A percentile compares a stretch with the other conserved stretches of the same genome.
Conservation (phyloP, 1,140 invertebrate genomes). For the Tetramorium simillimum region DNA sequence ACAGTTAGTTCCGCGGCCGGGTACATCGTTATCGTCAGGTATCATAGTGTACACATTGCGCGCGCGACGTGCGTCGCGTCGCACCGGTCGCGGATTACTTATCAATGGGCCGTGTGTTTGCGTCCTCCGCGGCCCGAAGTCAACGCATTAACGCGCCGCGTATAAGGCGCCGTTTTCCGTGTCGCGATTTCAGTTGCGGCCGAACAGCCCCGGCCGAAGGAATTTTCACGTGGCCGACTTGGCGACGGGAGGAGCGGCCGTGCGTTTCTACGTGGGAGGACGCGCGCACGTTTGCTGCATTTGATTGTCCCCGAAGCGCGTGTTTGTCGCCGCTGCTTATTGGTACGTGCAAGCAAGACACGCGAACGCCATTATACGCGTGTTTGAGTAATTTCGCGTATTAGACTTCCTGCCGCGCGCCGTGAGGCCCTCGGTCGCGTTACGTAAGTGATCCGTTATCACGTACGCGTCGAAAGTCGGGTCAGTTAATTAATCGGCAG, state of each 20-base stretch:
- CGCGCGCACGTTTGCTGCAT: not conserved
- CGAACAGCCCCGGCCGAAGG: constrained; percentile 21
- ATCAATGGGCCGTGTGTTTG: constrained; percentile 46
- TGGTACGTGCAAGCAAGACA: constrained; percentile 39
- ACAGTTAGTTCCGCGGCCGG: not conserved
- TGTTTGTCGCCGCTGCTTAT: constrained; percentile 24
- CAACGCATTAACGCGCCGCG: constrained; percentile 23
- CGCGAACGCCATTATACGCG: constrained; percentile 19
- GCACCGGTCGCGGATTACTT: constrained; percentile 19
- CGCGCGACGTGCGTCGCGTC: not conserved
- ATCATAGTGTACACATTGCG: constrained; percentile 29
- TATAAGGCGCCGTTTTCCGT: constrained; percentile 52
- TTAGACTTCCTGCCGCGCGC: constrained; percentile 4
- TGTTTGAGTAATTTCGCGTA: constrained; percentile 26
- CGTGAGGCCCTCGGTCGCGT: not conserved
- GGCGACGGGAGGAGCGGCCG: not conserved
- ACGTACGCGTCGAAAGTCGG: not conserved
- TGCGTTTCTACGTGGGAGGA: constrained; percentile 19
- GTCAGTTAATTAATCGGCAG: constrained; percentile 56
- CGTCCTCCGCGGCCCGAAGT: not conserved
- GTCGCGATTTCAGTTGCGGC: constrained; percentile 40
- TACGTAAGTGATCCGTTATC: constrained; percentile 24
- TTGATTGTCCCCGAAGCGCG: constrained; percentile 33
- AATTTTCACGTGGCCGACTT: constrained; percentile 15
- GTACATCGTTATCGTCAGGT: constrained; percentile 14